These are phyloP conservation scores for Sinosuthora webbiana DNA, from an alignment of 2,113 vertebrate genomes.

Conservation along the genomic window DNA sequence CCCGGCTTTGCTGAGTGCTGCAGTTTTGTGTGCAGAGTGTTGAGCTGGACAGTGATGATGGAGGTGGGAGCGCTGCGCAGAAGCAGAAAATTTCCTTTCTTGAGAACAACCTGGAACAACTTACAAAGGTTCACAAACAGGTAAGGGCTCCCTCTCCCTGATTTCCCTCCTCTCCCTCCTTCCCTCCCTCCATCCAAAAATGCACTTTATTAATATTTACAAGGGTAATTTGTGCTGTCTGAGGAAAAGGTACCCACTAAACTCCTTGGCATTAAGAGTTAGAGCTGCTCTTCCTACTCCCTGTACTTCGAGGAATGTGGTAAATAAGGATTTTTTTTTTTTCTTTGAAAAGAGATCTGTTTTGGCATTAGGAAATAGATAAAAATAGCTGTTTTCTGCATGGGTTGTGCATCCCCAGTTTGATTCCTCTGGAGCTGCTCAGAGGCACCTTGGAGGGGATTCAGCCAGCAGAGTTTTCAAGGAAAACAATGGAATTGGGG, in stretches of 20 bases:
- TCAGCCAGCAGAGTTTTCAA: not conserved
- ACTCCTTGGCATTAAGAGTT: not conserved
- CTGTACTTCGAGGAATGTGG: not conserved
- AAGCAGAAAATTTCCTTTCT: slow-evolving; percentile 96
- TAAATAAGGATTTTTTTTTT: not conserved
- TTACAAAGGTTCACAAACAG: slow-evolving; percentile 97
- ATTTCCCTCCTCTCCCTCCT: no score
- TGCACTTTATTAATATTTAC: not conserved
- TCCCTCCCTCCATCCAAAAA: not conserved
- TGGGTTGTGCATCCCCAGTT: not conserved
- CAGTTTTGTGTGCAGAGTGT: slow-evolving; percentile 75
- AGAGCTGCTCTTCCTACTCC: not conserved
- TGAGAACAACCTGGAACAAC: slow-evolving; percentile 94
- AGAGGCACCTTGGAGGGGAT: not conserved
- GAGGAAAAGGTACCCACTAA: not conserved
- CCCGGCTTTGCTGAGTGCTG: not conserved
- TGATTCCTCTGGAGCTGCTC: not conserved
- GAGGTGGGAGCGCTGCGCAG: slow-evolving; percentile 85
- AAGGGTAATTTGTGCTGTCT: not conserved
- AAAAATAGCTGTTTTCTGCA: not conserved
- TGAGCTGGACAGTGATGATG: slow-evolving; percentile 88
- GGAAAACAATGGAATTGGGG: not conserved
- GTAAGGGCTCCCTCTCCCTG: slow-evolving; percentile 41
- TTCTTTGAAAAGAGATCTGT: not conserved
- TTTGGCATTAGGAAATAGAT: not conserved